These are phyloP conservation scores for Andrena haemorrhoa DNA, from an alignment of 2,888 invertebrate species.

Conservation along the genomic window DNA sequence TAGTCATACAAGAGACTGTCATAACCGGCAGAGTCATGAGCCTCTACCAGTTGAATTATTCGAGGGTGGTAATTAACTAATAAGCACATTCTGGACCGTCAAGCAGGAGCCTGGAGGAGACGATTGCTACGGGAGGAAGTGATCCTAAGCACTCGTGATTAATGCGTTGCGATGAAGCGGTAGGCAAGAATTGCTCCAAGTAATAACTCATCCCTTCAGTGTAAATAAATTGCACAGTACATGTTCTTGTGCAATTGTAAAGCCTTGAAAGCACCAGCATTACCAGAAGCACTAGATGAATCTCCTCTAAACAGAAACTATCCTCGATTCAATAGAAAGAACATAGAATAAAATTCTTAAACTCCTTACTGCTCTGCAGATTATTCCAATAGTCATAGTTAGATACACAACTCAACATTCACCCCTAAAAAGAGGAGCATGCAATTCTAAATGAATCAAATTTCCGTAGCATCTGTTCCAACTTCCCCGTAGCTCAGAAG, in stretches of 20 bases:
- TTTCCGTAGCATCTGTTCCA: neutral
- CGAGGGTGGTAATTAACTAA: constrained; percentile 70
- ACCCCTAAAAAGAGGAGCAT: too few species aligned
- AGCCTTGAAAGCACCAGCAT: constrained; percentile 1
- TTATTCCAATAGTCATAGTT: neutral
- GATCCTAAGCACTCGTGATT: constrained; percentile 63
- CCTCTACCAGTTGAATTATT: constrained; percentile 59
- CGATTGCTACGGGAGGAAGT: constrained; percentile 46
- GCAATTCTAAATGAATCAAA: neutral
- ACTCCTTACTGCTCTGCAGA: neutral
- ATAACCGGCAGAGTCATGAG: constrained; percentile 32
- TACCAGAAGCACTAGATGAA: neutral
- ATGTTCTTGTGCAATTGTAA: constrained; percentile 15
- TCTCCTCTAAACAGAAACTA: neutral
- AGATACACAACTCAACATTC: too few species aligned
- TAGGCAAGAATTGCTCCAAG: constrained; percentile 46
- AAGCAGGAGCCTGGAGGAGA: constrained; percentile 22
- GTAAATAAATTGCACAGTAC: constrained; percentile 37
- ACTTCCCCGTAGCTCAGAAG: neutral
- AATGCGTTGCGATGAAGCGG: constrained; percentile 55
- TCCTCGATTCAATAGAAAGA: neutral
- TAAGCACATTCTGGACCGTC: constrained; percentile 56
- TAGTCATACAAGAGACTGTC: constrained; percentile 30
- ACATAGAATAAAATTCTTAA: neutral
- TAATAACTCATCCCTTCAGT: constrained; percentile 45